Base-by-base conservation (phyloP, 2,113 vertebrate species). In the Pungitius pungitius region DNA sequence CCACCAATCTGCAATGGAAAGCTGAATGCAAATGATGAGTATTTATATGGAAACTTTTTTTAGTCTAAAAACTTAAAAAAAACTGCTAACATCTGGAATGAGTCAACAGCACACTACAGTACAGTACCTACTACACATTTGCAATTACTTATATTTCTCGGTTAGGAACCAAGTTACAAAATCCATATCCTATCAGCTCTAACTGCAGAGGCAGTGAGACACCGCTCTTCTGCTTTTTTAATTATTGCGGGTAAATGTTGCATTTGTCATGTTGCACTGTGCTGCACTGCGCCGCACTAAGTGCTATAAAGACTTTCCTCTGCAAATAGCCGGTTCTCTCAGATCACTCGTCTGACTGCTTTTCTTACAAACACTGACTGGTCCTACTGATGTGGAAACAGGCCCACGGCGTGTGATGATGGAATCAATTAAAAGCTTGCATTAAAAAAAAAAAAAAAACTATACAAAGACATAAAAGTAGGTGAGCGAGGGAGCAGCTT, bases 381-480 rank as follows among this genome's bases (percentile, higher is more conserved):
- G n/a, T 63, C 58, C 56, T 6, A 13, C 40, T 54, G 54, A 71
- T 62, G 52, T 64, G 56, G 77, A 88, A 73, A 81, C 57, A 30
- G 22, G 85, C 70, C 86, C 74, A 45, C 39, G 42, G 69, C 1
- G 6, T 37, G 17, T 0, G 37, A 67, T 65, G 67, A 83, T 61
- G 60, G 49, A 81, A 80, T 82, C 75, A 82, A 89, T 85, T 80
- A 83, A 84, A 76, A 80, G 77, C 80, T 57, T 7, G 15, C 47
- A 61, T 78, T 78, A 45, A 73, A 55, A 55, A 4, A 24, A 56
- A 4, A 24, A 56, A 26, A 55, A 77, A 61, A 63, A 39, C 22
- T 20, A 6, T 10, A 71, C 27, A 77, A 42, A 69, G 24, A 60
- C 47, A 62, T 64, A 17, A 70, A 30, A 54, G 49, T 14, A 45